Conservation (phyloP, 2,797 vertebrate species). For the Falco biarmicus region DNA sequence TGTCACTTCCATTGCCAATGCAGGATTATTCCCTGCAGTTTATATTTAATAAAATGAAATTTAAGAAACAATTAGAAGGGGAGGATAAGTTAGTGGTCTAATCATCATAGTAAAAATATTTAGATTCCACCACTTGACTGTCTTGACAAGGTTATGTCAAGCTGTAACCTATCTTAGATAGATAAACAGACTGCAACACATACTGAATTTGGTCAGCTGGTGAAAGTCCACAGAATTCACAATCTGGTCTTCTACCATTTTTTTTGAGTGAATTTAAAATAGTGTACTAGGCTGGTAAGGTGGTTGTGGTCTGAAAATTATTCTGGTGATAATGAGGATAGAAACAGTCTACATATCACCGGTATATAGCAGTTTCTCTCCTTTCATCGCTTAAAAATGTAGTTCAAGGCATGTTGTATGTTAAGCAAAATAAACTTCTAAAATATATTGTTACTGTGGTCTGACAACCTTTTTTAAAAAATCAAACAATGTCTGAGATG, state of each 20-base stretch:
- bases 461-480: neutral
- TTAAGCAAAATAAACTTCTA: neutral
- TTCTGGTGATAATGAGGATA: neutral
- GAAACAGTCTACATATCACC: neutral
- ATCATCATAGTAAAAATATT: conserved; percentile 11
- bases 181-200: neutral
- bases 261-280: neutral
- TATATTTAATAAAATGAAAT: conserved; percentile 32
- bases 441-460: neutral
- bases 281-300: neutral
- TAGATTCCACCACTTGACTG: neutral
- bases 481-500: neutral
- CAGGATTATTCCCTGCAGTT: neutral
- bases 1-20: neutral
- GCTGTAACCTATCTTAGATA: neutral
- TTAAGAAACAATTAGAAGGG: conserved; percentile 22
- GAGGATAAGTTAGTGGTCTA: neutral
- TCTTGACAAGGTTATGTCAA: neutral
- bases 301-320: neutral
- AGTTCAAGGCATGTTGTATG: neutral
- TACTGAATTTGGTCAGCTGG: neutral
- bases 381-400: neutral
- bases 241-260: neutral
- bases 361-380: neutral
- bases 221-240: neutral